Base-by-base conservation (phyloP, 2,113 vertebrate genomes). In the Dasypus novemcinctus region DNA sequence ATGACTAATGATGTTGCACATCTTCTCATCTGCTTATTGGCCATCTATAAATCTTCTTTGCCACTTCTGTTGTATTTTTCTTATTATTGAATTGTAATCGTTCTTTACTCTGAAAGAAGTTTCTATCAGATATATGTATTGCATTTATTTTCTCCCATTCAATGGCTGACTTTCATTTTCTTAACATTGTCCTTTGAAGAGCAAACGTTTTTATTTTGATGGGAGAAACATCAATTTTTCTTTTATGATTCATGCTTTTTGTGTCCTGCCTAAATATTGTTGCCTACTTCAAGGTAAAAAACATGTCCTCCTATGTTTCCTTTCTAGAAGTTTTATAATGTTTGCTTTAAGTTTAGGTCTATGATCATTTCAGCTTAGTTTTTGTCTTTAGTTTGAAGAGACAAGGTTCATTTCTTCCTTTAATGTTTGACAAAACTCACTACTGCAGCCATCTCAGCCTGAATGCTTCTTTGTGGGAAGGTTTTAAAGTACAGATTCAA, bases 401-500 rank as follows among this genome's bases (percentile, higher is more conserved):
- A 88, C 13, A 81, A 64, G 13, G 15, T 80, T 79, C n/a, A 68
- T 81, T 80, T 92, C 49, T 80, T 81, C 25, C 33, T 78, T 91
- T 61, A 79, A 27, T 66, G 2, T 90, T 52, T 88, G 72, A 59
- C 52, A 66, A 11, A 80, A 57, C 90, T 74, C 27, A 92, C 10
- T 29, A 57, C 29, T 92, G 21, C 93, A 87, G 38, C 33, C 17
- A 27, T 76, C 41, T 38, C 63, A 74, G 25, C 36, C 46, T 83
- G 21, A 27, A 89, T 20, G 13, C 68, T 74, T 84, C 57, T 75
- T 52, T 63, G 41, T 69, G 66, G 61, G 36, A 64, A 64, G 21
- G 57, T 59, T 85, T 89, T 92, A n/a, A 93, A 84, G 54, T 68
- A 89, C 41, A 91, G 21, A 87, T 66, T 87, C 38, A 90, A n/a